Percentiles rank a stretch among this genome's conserved stretches.
Evolutionary conservation across 2,888 invertebrate species (phyloP).

Genomic region (Liopterus haemorrhoidalis): DNA sequence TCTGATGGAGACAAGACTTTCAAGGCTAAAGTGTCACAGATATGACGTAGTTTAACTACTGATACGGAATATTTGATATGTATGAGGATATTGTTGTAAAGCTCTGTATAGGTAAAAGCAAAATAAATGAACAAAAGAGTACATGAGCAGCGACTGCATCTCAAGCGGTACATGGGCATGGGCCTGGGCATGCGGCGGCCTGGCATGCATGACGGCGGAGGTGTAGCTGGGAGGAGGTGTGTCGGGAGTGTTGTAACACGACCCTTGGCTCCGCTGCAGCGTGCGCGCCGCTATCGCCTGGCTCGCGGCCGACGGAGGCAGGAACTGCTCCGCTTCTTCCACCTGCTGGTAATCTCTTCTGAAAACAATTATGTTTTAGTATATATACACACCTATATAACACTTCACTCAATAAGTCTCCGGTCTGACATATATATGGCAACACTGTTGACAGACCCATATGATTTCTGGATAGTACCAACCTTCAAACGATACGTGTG

Average conservation of each 20-base stretch:
- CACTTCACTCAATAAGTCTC: no score
- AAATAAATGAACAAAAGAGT: constrained; percentile 33
- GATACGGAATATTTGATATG: no score
- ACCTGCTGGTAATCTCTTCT: constrained; percentile 75
- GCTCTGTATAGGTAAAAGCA: neutral
- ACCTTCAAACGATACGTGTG: no score
- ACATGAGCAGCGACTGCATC: constrained; percentile 42
- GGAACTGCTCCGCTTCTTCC: constrained; percentile 78
- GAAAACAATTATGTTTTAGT: no score
- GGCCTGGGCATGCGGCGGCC: constrained; percentile 39
- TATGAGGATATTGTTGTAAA: constrained; percentile 1
- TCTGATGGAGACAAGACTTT: no score
- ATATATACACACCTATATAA: no score
- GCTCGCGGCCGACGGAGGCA: constrained; percentile 56
- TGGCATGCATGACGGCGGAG: constrained; percentile 52
- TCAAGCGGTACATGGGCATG: constrained; percentile 45
- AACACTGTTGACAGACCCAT: no score
- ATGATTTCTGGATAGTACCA: no score
- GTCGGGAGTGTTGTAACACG: constrained; percentile 55
- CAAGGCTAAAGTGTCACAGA: no score
- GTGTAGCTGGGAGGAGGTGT: constrained; percentile 58
- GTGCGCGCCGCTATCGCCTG: constrained; percentile 58
- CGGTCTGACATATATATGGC: no score
- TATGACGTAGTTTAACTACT: no score
- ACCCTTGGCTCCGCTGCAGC: constrained; percentile 63